These are phyloP conservation scores for Pterocles orientalis DNA, from an alignment of 2,113 vertebrate genomes.

Conservation along the genomic window DNA sequence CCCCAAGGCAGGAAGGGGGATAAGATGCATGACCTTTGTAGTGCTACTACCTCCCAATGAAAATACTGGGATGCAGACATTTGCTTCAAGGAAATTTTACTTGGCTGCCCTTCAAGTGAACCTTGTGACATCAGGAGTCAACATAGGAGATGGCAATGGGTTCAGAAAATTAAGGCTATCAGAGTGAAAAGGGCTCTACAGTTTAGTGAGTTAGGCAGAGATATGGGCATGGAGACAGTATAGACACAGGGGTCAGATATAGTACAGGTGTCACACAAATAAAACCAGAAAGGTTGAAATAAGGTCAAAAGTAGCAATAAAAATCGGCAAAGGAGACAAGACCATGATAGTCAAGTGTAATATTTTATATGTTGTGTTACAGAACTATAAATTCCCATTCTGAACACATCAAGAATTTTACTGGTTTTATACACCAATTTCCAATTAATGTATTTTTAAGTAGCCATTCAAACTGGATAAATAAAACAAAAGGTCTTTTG, in stretches of 20 bases:
- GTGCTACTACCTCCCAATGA: not conserved
- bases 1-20: slow-evolving; percentile 31
- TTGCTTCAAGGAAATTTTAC: slow-evolving; percentile 53
- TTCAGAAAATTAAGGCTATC: slow-evolving; percentile 34
- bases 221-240: slow-evolving; percentile 1
- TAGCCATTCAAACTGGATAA: not conserved
- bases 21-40: slow-evolving; percentile 38
- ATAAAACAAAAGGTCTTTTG: not conserved
- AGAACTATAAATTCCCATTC: slow-evolving; percentile 31
- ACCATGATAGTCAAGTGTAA: slow-evolving; percentile 17
- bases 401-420: not conserved
- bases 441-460: not conserved
- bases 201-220: slow-evolving; percentile 25
- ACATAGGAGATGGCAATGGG: not conserved
- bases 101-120: slow-evolving; percentile 57
- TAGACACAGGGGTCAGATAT: slow-evolving; percentile 29
- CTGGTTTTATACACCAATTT: not conserved
- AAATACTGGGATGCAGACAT: not conserved
- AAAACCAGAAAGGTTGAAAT: slow-evolving; percentile 36
- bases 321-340: slow-evolving; percentile 53
- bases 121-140: slow-evolving; percentile 39
- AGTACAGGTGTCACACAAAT: slow-evolving; percentile 58
- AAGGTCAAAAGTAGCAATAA: slow-evolving; percentile 60
- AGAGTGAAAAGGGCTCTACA: slow-evolving; percentile 37
- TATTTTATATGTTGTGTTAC: slow-evolving; percentile 20